Conservation (phyloP, 2,113 vertebrate genomes). For the Coreoperca whiteheadi region DNA sequence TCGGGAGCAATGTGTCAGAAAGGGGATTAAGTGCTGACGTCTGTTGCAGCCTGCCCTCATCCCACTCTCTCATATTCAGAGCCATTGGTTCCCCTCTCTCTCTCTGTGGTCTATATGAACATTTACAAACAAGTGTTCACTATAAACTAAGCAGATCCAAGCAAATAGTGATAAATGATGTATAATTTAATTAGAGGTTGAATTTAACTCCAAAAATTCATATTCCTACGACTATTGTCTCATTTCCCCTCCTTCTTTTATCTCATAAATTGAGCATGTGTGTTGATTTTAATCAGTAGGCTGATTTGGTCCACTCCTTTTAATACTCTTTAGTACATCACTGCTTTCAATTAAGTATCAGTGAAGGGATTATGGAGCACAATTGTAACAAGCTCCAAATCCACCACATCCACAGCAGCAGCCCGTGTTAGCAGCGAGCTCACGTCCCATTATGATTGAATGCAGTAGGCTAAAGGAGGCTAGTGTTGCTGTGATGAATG, state of each 20-base stretch:
- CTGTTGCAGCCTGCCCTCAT: conserved; percentile 66
- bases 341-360: conserved; percentile 49
- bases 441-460: conserved; percentile 50
- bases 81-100: conserved; percentile 32
- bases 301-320: conserved; percentile 32
- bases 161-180: not conserved
- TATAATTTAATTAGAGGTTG: not conserved
- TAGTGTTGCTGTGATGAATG: conserved; percentile 49
- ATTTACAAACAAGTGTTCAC: conserved; percentile 28
- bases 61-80: conserved; percentile 50
- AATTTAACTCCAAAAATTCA: not conserved
- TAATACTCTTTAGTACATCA: conserved; percentile 36
- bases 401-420: conserved; percentile 27
- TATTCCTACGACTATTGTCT: not conserved
- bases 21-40: conserved; percentile 80
- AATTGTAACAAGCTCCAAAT: conserved; percentile 45
- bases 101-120: conserved; percentile 4
- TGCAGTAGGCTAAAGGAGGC: conserved; percentile 41
- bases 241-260: not conserved
- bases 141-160: conserved; percentile 13
- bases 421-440: conserved; percentile 33
- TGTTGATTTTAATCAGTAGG: conserved; percentile 11
- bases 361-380: conserved; percentile 44
- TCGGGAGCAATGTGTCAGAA: conserved; percentile 79
- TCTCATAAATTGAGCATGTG: conserved; percentile 1